These are phyloP conservation scores for Sterrhoptilus dennistouni DNA, from an alignment of 2,113 vertebrate genomes.

Conservation along the genomic window DNA sequence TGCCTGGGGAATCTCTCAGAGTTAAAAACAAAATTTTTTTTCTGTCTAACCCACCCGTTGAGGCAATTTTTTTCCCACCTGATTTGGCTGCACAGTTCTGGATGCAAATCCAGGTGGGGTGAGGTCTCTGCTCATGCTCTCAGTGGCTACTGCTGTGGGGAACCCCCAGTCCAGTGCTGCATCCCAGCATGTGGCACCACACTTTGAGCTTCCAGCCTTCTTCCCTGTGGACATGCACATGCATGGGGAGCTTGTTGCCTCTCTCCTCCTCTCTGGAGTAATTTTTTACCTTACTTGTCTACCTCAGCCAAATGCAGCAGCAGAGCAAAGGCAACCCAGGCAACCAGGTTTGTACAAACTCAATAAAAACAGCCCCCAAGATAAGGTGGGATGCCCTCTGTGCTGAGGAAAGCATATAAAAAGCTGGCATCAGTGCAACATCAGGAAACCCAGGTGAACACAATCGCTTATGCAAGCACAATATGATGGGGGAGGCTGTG, in stretches of 20 bases:
- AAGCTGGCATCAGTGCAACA: background rate
- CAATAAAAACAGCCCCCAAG: background rate
- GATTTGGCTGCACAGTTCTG: background rate
- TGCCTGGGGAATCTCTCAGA: background rate
- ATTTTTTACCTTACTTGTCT: background rate
- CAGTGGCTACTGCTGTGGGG: background rate
- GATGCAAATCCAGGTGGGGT: background rate
- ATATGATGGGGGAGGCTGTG: background rate
- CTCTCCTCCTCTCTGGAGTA: background rate
- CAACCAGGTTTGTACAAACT: background rate
- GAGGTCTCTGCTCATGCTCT: background rate
- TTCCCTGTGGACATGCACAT: rapidly evolving
- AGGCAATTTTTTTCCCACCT: background rate
- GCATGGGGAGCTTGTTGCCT: background rate
- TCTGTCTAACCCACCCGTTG: background rate
- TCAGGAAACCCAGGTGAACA: background rate
- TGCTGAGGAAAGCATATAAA: background rate
- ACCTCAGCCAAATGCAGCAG: background rate
- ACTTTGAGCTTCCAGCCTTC: background rate
- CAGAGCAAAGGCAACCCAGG: rapidly evolving
- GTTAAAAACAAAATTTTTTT: background rate
- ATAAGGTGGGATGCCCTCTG: background rate
- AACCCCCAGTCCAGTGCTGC: too few species aligned
- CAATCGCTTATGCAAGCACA: rapidly evolving
- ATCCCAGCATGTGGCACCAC: background rate